Conservation (phyloP, 2,888 invertebrate species). For the Sylvicola fuscatus region DNA sequence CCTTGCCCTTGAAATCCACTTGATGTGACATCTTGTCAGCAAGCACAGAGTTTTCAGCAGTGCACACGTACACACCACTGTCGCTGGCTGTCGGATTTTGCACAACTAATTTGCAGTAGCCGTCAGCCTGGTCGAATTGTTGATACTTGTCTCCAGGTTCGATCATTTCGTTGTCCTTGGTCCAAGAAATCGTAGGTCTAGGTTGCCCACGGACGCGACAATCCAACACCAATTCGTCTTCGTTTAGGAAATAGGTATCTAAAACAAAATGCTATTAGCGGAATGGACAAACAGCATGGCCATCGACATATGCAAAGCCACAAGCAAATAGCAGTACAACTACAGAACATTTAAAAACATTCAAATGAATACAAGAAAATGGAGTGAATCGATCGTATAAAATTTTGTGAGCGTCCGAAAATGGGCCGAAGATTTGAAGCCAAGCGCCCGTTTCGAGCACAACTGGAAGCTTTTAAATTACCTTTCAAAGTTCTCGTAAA, state of each 20-base stretch:
- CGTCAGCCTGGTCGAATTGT: slow-evolving; percentile 47
- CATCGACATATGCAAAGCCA: no score
- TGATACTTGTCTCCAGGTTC: slow-evolving; percentile 33
- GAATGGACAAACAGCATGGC: neutral
- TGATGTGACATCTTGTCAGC: slow-evolving; percentile 53
- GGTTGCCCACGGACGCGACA: slow-evolving; percentile 60
- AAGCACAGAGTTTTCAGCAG: slow-evolving; percentile 50
- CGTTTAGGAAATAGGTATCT: slow-evolving; percentile 51
- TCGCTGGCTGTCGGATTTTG: slow-evolving; percentile 42
- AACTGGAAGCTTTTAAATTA: slow-evolving; percentile 20
- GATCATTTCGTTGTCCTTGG: slow-evolving; percentile 43
- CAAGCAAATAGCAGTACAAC: neutral
- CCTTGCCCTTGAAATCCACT: slow-evolving; percentile 37
- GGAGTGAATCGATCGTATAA: no score
- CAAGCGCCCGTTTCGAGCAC: neutral
- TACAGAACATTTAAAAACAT: neutral
- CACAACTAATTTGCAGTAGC: slow-evolving; percentile 49
- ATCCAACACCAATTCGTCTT: slow-evolving; percentile 55
- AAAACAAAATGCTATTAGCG: slow-evolving; percentile 10
- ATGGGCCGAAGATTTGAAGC: neutral
- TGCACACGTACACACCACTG: slow-evolving; percentile 53
- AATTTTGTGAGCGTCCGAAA: neutral
- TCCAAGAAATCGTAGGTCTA: slow-evolving; percentile 51
- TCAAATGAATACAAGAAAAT: neutral
- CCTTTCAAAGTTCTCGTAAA: slow-evolving; percentile 56